Evolutionary conservation across 2,797 vertebrate genomes (phyloP).

Genomic region (Acridotheres tristis): DNA sequence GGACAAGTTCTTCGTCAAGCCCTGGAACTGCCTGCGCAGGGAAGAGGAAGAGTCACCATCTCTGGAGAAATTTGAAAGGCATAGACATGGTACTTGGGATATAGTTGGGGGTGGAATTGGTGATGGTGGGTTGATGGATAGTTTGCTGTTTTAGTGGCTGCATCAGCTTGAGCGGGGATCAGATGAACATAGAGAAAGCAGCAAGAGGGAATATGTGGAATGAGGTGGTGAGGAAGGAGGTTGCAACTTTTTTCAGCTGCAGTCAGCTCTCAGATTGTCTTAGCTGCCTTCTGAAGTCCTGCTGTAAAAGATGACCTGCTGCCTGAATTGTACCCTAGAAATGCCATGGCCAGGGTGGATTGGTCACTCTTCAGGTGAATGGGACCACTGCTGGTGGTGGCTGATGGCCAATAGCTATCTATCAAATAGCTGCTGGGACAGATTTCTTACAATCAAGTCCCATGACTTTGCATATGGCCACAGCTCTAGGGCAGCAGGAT

Average conservation of each 20-base stretch:
- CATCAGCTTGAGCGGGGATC: background rate
- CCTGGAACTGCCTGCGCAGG: background rate
- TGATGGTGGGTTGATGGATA: background rate
- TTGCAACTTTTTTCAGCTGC: background rate
- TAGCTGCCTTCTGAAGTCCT: background rate
- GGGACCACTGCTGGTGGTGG: background rate
- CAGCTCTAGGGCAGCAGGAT: accelerated
- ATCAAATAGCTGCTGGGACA: background rate
- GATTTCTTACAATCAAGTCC: background rate
- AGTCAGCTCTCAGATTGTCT: background rate
- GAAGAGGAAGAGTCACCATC: background rate
- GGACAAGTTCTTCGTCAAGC: background rate
- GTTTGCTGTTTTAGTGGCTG: background rate
- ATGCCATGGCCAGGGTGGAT: background rate
- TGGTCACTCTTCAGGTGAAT: background rate
- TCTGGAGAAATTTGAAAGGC: background rate
- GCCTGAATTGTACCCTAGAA: background rate
- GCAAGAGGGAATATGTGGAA: background rate
- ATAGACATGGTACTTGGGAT: background rate
- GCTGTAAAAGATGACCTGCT: background rate
- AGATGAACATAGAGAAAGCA: background rate
- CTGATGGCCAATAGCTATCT: background rate
- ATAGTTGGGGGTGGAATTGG: background rate
- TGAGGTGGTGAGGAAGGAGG: background rate
- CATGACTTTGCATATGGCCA: background rate